Base-by-base conservation (phyloP, 2,797 vertebrate genomes). In the Peromyscus aztecus region DNA sequence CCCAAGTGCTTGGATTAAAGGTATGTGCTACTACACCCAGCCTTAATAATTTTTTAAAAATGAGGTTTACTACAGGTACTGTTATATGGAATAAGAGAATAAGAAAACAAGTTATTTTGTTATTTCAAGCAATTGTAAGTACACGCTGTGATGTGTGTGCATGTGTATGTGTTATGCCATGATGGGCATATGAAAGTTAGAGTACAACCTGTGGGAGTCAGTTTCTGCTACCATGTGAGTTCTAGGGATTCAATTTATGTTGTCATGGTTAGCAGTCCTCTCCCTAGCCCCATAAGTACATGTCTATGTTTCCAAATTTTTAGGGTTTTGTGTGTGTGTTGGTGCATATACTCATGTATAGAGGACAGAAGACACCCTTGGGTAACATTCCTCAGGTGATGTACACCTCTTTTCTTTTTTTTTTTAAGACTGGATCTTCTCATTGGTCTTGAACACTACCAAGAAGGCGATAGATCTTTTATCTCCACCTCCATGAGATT, bases 61-160 rank as follows among this genome's bases (percentile, higher is more conserved):
- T 40, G n/a, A 37, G n/a, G 43, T 89, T 73, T 63, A 71, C 63
- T 65, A 24, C 2, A 9, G 6, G 34, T 90, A 89, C 75, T 57
- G 27, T 94, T 84, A 83, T 4, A 8, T 16, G 67, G 65, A 78
- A 76, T 27, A 84, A 59, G n/a, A 92, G 46, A 86, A 71, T 55
- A 83, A 57, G 19, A 63, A 95, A 86, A 90, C 11, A 89, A 75
- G 78, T 83, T 88, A 69, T 46, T 31, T 65, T 76, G 40, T 67
- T 67, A 91, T 27, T 31, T 85, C 61, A 31, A 82, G 24, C 0
- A 24, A 61, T 65, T 46, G 8, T 63, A 12, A 46, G 63, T 37
- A 76, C 49, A 83, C 52, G 19, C 65, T 83, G 29, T 40, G 23
- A 13, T 29, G 23, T 43, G 57, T 63, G 6, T 52, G 19, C 12